phyloP scores from a whole-genome alignment of 1,140 invertebrate species.

The Drosophila lowei region DNA sequence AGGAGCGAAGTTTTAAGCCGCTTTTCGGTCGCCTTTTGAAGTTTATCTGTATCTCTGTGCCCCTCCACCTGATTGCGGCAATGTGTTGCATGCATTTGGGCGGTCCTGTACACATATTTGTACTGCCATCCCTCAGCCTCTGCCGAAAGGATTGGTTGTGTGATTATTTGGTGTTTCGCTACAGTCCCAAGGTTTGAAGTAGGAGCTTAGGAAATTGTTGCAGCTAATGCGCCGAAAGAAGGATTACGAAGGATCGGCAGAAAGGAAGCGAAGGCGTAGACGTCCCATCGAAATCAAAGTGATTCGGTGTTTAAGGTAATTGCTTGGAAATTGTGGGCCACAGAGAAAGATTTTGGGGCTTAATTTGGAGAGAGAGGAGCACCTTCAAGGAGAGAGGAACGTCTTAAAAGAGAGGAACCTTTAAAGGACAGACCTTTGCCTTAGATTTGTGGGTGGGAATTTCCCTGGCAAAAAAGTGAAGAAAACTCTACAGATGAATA shows the following conservation, averaged over 20 bases:
- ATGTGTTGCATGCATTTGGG: conserved; percentile 49
- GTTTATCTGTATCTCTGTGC: conserved; percentile 58
- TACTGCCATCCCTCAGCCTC: conserved; percentile 34
- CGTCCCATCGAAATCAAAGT: conserved; percentile 39
- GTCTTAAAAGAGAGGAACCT: too few relatives aligned
- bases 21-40: conserved; percentile 67
- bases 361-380: too few relatives aligned
- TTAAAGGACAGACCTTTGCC: too few relatives aligned
- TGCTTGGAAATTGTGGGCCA: conserved; percentile 47
- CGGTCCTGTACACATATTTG: conserved; percentile 36
- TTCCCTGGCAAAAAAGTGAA: too few relatives aligned
- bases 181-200: not conserved
- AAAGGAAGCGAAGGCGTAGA: conserved; percentile 3
- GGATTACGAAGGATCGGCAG: conserved; percentile 43
- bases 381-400: too few relatives aligned
- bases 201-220: conserved; percentile 44
- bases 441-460: too few relatives aligned
- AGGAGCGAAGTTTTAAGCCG: conserved; percentile 62
- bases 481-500: too few relatives aligned
- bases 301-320: conserved; percentile 61
- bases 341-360: too few relatives aligned
- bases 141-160: conserved; percentile 61
- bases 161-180: conserved; percentile 10
- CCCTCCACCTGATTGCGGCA: conserved; percentile 35
- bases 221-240: conserved; percentile 62